Evolutionary conservation across 92 coral and sea anemone genomes (phyloP), one percentile per base, ranked within the genome.

Genomic region (Blastomussa wellsi): DNA sequence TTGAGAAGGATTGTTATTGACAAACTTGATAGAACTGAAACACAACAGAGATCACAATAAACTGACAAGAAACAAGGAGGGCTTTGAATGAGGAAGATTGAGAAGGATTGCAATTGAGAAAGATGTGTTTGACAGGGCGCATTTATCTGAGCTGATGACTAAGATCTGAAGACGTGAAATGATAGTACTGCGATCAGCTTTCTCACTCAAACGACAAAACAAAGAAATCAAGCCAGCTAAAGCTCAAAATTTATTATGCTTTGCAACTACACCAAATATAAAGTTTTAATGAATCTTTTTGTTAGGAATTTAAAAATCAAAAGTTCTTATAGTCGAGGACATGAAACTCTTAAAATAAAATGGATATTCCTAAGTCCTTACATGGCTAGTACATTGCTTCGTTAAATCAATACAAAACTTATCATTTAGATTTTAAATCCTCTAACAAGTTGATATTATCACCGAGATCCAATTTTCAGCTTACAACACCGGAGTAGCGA

Each of bases 251-350:
- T 70, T 33, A 70, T 70, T 70, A 2, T 33, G 44, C 75, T 70
- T 70, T 68, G 39, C 44, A 42, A 68, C 74, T 68, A 68, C 48
- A 70, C 48, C 44, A 70, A 69, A 32, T 69, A 69, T 22, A 14
- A n/a, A 35, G 36, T 17, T 19, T 0, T 36, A 33, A 70, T 16
- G 48, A 26, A 44, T 44, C 49, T 44, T 44, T 44, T 70, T 33
- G n/a, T n/a, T n/a, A n/a, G n/a, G n/a, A 68, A 37, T 70, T 48
- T 33, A 4, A 67, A 68, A 38, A 70, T 38, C 44, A 2, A 6
- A 1, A 16, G 26, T 37, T 19, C 75, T 70, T 70, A 31, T 0
- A 67, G 41, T 5, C n/a, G 11, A 28, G 14, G 28, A 5, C 2
- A 29, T 1, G 35, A 62, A 62, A 62, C 9, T 24, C 9, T 0